Conservation (phyloP, 2,113 vertebrate genomes). For the Thinocorus orbignyianus region DNA sequence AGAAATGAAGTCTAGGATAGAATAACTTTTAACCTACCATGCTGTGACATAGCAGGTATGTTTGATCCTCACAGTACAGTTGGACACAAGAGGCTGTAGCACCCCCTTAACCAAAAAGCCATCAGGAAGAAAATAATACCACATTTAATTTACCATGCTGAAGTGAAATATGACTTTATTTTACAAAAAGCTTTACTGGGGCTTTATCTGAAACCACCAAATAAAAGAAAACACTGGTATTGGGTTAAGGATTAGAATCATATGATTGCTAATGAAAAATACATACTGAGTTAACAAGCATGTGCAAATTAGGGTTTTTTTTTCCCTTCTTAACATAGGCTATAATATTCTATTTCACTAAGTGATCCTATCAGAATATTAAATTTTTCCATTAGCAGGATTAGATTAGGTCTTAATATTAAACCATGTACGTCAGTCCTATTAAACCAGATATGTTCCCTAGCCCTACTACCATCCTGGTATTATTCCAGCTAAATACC, state of each 20-base stretch:
- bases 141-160: background rate
- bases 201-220: constrained; percentile 18
- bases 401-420: constrained; percentile 63
- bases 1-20: background rate
- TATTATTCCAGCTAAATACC: constrained; percentile 4
- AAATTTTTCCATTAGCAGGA: constrained; percentile 62
- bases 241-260: constrained; percentile 48
- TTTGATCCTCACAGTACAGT: fast-evolving
- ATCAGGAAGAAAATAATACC: background rate
- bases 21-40: background rate
- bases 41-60: fast-evolving
- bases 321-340: background rate
- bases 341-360: constrained; percentile 59
- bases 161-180: background rate
- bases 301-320: constrained; percentile 50
- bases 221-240: constrained; percentile 26
- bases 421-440: constrained; percentile 30
- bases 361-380: constrained; percentile 59
- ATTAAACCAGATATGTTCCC: constrained; percentile 34
- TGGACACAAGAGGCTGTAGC: background rate
- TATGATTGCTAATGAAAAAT: constrained; percentile 61
- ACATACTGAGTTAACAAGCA: constrained; percentile 44
- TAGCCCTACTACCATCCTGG: background rate
- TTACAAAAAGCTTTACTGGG: background rate
- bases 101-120: background rate